Base-by-base conservation (phyloP, 2,797 vertebrate species). In the Sebastes melanostomus region DNA sequence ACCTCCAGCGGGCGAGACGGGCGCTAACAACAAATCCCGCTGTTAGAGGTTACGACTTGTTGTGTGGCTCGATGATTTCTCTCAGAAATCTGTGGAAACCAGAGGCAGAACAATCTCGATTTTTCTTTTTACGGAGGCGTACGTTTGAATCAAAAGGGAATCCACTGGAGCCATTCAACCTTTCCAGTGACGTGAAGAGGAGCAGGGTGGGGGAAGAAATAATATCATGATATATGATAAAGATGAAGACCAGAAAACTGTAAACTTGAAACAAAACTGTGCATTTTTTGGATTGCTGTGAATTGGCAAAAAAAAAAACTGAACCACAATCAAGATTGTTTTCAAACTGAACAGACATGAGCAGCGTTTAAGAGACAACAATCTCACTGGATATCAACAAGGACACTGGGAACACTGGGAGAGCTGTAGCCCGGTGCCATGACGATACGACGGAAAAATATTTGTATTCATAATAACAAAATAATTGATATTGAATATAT, bases 381-480 rank as follows among this genome's bases (percentile, higher is more conserved):
- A 95, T 81, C 95, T 95, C 93, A 92, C 81, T 89, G 86, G 95
- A 94, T 96, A 96, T 96, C 96, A 95, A 85, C 94, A 81, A 91
- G 93, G 50, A 52, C 50, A n/a, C 50, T 90, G 93, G 50, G 50
- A n/a, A 92, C 85, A 84, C 81, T 56, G 77, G 80, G 93, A 89
- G 67, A 46, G 91, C 6, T 89, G 95, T 85, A 90, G 94, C 93
- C 94, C 93, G 80, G 89, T 84, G 93, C 92, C 70, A 16, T 65
- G 94, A 94, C 87, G 77, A 87, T 11, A 68, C 0, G 52, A 66
- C 12, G 24, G 60, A 70, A 80, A 50, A 90, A 80, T 75, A 90
- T 94, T 92, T 91, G 81, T 93, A 86, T 87, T 90, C 81, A 80
- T 88, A 82, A 85, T 87, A 85, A 86, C 61, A 78, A 75, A 91